phyloP scores from a whole-genome alignment of 1,140 invertebrate species.

The Leucophenga varia region DNA sequence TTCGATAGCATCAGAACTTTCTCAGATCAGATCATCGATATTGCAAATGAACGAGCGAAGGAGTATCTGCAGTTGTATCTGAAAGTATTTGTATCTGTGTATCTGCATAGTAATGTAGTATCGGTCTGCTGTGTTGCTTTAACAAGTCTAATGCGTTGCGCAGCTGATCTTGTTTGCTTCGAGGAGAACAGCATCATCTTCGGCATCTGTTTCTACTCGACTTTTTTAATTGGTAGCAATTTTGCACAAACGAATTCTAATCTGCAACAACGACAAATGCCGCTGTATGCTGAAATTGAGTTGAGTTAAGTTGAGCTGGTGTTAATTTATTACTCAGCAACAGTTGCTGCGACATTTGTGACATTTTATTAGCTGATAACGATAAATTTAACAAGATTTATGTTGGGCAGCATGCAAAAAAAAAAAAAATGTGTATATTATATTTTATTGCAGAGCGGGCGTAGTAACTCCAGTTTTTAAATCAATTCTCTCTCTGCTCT shows the following conservation, averaged over 20 bases:
- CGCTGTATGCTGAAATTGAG: conserved; percentile 1
- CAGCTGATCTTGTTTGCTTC: conserved; percentile 8
- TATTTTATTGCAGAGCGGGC: conserved; percentile 31
- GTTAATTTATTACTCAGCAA: conserved; percentile 44
- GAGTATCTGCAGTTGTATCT: too few relatives aligned
- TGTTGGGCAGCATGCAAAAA: conserved; percentile 28
- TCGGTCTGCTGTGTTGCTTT: conserved; percentile 30
- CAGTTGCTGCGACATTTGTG: conserved; percentile 31
- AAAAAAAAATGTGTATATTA: too few relatives aligned
- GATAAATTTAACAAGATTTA: conserved; percentile 52
- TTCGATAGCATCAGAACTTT: conserved; percentile 15
- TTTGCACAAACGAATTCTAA: too few relatives aligned
- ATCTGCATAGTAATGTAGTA: too few relatives aligned
- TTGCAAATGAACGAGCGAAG: too few relatives aligned
- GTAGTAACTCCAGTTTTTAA: conserved; percentile 10
- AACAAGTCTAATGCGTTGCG: conserved; percentile 16
- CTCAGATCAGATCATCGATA: conserved; percentile 9
- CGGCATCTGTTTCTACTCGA: too few relatives aligned
- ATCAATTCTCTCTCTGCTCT: conserved; percentile 14
- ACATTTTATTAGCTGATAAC: conserved; percentile 52
- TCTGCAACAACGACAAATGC: too few relatives aligned
- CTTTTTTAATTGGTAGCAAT: conserved; percentile 42
- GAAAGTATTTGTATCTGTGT: too few relatives aligned
- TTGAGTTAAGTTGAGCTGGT: too few relatives aligned
- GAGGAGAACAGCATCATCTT: too few relatives aligned